Base-by-base conservation (phyloP, 2,888 invertebrate genomes). In the Agrilus mali region DNA sequence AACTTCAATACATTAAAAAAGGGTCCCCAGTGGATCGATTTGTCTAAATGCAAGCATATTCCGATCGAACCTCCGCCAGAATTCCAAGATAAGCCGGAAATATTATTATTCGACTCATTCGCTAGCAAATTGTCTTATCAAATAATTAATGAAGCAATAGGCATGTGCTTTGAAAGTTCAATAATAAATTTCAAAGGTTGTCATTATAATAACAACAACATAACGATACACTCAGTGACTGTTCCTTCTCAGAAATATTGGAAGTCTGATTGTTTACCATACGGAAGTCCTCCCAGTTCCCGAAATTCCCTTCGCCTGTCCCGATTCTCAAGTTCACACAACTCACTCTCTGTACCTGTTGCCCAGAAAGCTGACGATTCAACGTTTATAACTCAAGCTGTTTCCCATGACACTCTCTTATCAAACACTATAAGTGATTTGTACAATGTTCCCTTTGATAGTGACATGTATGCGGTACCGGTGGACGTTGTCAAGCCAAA, bases 361-460 rank as follows among this genome's bases (percentile, higher is more conserved):
- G 77, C 81, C 47, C 82, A 84, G 56, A 83, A 81, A 66, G 80
- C 76, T 2, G 87, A 87, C 58, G 88, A 88, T 62, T 87, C 87
- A 15, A 86, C 80, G 59, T 88, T 88, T 61, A 88, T 88, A 51
- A 88, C 87, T 1, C 87, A 87, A 60, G 88, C 88, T 31, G 87
- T 88, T 71, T 88, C 87, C 1, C 88, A 88, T 59, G 88, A 88
- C 59, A 82, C 86, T 2, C 69, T 88, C 33, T 71, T 75, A 8
- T 77, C 81, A n/a, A 78, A 80, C 48, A 83, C 85, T 59, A 86
- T 86, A 47, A 79, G 80, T 33, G 87, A 87, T 63, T 80, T 88
- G 73, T 88, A 88, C 63, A 88, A 86, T 68, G 88, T 88, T 47
- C 88, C 88, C 50, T 84, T 87, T 55, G 88, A 88, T 60, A 86